Evolutionary conservation across 2,797 vertebrate species (phyloP).

Genomic region (Erethizon dorsatum): DNA sequence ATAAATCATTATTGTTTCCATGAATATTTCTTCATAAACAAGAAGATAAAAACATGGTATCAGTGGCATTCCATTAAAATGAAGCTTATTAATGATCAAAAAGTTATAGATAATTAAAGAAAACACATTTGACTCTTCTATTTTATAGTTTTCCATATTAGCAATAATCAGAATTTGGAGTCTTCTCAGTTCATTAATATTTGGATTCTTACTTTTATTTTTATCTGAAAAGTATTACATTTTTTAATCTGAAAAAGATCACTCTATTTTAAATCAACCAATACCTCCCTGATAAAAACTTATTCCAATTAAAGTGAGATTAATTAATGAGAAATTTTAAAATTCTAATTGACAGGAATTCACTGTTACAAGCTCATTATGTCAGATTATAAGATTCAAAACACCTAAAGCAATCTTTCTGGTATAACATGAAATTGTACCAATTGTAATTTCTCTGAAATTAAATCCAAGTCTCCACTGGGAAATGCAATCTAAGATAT

Average conservation of each 20-base stretch:
- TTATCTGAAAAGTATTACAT: background rate
- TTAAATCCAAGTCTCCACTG: slow-evolving; percentile 38
- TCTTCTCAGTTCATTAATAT: background rate
- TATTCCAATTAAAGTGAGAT: slow-evolving; percentile 26
- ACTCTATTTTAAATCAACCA: background rate
- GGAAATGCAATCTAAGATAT: slow-evolving; percentile 6
- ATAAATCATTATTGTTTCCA: background rate
- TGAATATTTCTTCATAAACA: background rate
- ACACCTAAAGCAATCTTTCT: slow-evolving; percentile 57
- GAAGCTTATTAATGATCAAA: background rate
- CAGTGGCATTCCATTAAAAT: background rate
- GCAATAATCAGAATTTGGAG: background rate
- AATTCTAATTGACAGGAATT: slow-evolving; percentile 19
- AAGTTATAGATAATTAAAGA: slow-evolving; percentile 31
- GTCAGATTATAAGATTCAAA: background rate
- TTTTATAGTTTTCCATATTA: slow-evolving; percentile 1
- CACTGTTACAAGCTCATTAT: background rate
- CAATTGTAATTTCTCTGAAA: slow-evolving; percentile 63
- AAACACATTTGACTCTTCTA: background rate
- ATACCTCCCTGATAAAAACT: background rate
- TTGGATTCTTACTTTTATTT: background rate
- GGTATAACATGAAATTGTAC: slow-evolving; percentile 35
- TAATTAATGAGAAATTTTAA: slow-evolving; percentile 11
- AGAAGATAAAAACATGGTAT: background rate
- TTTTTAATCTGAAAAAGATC: background rate